Conservation (phyloP, 1,140 invertebrate genomes). For the Lasioglossum albipes region DNA sequence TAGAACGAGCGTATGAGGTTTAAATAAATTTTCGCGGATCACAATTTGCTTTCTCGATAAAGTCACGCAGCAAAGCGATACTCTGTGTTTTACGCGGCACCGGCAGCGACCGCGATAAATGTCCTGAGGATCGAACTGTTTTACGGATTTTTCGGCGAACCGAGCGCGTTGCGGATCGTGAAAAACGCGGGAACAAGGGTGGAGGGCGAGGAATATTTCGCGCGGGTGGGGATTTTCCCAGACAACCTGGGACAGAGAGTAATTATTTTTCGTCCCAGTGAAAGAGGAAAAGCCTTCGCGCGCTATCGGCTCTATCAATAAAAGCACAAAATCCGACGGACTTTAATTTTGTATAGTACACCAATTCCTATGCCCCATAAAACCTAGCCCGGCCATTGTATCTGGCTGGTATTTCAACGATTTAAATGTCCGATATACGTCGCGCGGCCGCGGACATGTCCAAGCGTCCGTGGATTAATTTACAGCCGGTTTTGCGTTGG, state of each 20-base stretch:
- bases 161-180: background rate
- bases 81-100: too few species aligned
- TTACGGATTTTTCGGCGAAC: slow-evolving; percentile 1
- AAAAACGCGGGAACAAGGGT: background rate
- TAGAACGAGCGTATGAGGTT: too few species aligned
- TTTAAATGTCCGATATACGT: slow-evolving; percentile 32
- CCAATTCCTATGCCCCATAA: slow-evolving; percentile 31
- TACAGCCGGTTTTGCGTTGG: slow-evolving; percentile 48
- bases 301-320: background rate
- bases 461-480: slow-evolving; percentile 61
- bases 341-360: slow-evolving; percentile 33
- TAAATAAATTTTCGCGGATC: too few species aligned
- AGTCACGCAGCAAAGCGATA: too few species aligned
- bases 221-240: background rate
- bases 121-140: background rate
- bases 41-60: too few species aligned
- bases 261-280: slow-evolving; percentile 22
- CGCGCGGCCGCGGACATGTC: slow-evolving; percentile 14
- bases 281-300: background rate
- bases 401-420: slow-evolving; percentile 55
- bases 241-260: background rate
- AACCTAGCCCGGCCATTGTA: slow-evolving; percentile 43
- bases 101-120: too few species aligned
- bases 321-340: slow-evolving; percentile 31
- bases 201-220: background rate